Evolutionary conservation across 2,797 vertebrate genomes (phyloP).

Genomic region (Rhinichthys osculus): DNA sequence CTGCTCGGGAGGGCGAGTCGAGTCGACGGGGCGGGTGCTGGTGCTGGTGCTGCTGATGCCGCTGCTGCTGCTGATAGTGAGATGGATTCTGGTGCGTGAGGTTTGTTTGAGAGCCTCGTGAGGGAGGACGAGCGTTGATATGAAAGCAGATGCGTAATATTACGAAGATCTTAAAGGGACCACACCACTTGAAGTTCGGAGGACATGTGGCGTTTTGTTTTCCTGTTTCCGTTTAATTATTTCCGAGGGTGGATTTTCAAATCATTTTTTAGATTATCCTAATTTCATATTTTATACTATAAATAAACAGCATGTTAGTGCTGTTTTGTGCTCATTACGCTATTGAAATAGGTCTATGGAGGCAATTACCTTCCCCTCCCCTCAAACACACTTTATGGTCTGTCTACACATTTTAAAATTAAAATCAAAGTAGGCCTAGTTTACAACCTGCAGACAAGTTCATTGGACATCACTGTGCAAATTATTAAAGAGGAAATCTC

Average conservation of each 20-base stretch:
- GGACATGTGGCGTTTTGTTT: background rate
- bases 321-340: background rate
- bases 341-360: background rate
- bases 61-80: slow-evolving; percentile 5
- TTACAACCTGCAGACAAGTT: background rate
- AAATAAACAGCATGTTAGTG: too few relatives aligned
- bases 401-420: background rate
- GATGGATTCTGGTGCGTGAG: slow-evolving; percentile 46
- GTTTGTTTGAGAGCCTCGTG: slow-evolving; percentile 47
- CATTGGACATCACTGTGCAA: background rate
- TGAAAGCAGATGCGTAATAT: slow-evolving; percentile 67
- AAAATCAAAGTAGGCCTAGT: background rate
- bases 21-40: slow-evolving; percentile 51
- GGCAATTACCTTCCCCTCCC: background rate
- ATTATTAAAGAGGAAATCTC: background rate
- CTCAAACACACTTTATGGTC: background rate
- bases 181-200: background rate
- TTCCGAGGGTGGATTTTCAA: background rate
- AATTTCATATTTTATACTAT: too few relatives aligned
- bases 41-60: background rate
- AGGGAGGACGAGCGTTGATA: slow-evolving; percentile 36
- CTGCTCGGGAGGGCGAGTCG: slow-evolving; percentile 61
- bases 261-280: background rate
- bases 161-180: slow-evolving; percentile 70
- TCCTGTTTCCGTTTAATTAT: background rate